Percentiles rank a stretch among this genome's conserved stretches.
Conservation (phyloP, 1,140 invertebrate genomes). For the Lerema accius region DNA sequence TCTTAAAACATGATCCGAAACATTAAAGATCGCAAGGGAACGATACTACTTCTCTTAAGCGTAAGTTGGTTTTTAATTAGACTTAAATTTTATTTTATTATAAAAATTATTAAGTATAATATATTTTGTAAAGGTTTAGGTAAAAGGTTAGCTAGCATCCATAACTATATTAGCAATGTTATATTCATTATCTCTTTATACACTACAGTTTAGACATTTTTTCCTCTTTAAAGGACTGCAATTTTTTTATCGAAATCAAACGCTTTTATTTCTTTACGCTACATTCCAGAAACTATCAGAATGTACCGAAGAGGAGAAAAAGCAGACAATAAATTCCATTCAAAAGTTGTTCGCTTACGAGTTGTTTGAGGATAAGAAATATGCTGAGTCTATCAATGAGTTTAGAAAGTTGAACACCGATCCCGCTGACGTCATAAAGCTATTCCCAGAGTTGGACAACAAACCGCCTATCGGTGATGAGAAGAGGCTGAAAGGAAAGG, state of each 20-base stretch:
- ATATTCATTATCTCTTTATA: too few species aligned
- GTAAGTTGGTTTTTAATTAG: constrained; percentile 46
- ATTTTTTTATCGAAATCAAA: too few species aligned
- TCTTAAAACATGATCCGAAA: too few species aligned
- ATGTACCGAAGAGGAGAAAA: constrained; percentile 91
- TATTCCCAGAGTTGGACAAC: constrained; percentile 96
- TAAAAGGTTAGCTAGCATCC: too few species aligned
- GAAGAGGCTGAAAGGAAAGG: constrained; percentile 87
- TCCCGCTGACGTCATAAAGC: constrained; percentile 96
- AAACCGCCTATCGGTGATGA: constrained; percentile 73
- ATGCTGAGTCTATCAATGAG: constrained; percentile 94
- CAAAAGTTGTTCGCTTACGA: constrained; percentile 95
- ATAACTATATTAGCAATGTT: too few species aligned
- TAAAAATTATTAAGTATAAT: too few species aligned
- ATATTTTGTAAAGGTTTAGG: too few species aligned
- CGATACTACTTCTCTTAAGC: constrained; percentile 42
- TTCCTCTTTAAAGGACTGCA: too few species aligned
- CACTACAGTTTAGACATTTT: too few species aligned
- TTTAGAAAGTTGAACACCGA: constrained; percentile 95
- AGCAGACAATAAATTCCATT: constrained; percentile 92
- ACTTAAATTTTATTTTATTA: too few species aligned
- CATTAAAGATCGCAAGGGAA: constrained; percentile 25
- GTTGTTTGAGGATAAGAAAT: constrained; percentile 94
- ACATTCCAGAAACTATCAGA: constrained; percentile 90
- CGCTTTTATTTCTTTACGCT: constrained; percentile 23